phyloP scores from a whole-genome alignment of 2,113 vertebrate species.

The Gallinago undulata region DNA sequence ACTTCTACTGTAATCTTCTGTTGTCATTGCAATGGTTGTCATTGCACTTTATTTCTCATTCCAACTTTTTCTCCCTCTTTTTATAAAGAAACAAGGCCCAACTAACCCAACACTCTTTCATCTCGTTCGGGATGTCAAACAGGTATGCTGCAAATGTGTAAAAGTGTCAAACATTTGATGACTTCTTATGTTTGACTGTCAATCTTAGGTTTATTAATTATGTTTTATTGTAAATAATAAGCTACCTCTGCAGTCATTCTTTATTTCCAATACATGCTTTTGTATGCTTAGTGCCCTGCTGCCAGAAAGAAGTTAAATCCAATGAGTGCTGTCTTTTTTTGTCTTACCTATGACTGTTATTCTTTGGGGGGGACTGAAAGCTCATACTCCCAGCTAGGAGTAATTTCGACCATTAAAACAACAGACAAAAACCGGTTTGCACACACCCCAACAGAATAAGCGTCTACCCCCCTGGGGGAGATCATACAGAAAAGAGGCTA shows the following conservation, averaged over 20 bases:
- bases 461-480: background rate
- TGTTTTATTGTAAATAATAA: background rate
- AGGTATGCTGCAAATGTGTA: slow-evolving; percentile 76
- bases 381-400: background rate
- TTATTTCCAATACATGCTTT: background rate
- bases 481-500: background rate
- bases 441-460: background rate
- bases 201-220: background rate
- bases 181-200: background rate
- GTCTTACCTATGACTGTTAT: background rate
- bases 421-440: rapidly evolving
- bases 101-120: slow-evolving; percentile 95
- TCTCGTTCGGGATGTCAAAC: slow-evolving; percentile 95
- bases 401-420: background rate
- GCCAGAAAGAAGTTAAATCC: background rate
- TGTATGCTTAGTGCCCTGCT: background rate
- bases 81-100: slow-evolving; percentile 90
- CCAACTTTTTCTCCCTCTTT: background rate
- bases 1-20: background rate
- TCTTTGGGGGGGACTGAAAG: background rate
- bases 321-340: background rate
- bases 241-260: background rate
- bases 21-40: background rate
- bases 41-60: background rate
- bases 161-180: background rate